phyloP scores from a whole-genome alignment of 2,113 vertebrate genomes.

The Empidonax alnorum region DNA sequence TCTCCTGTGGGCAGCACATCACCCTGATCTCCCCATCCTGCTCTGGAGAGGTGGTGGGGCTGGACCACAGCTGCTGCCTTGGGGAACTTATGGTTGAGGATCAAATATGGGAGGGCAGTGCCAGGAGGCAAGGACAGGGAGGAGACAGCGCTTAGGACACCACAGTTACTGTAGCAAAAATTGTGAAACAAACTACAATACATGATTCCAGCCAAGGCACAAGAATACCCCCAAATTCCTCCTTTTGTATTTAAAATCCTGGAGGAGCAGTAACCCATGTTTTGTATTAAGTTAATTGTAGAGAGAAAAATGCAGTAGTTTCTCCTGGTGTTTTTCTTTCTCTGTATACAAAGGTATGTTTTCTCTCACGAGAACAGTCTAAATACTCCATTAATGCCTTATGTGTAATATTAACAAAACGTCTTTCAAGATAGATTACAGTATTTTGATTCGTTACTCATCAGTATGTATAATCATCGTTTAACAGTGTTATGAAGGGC shows the following conservation, averaged over 20 bases:
- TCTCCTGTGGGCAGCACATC: fast-evolving
- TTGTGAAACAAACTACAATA: not conserved
- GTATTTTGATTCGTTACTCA: conserved; percentile 80
- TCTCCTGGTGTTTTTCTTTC: conserved; percentile 17
- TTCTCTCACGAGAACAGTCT: conserved; percentile 47
- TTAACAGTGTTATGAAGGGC: conserved; percentile 80
- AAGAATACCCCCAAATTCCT: not conserved
- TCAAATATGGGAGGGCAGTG: not conserved
- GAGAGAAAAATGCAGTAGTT: not conserved
- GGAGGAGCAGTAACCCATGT: not conserved
- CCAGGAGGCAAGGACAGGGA: not conserved
- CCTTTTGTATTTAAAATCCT: not conserved
- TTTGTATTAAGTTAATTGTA: not conserved
- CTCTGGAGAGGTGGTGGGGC: not conserved
- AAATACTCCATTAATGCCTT: conserved; percentile 62
- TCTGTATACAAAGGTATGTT: conserved; percentile 39
- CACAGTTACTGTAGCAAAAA: not conserved
- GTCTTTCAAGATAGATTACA: conserved; percentile 70
- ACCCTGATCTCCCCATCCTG: fast-evolving
- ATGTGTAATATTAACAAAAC: conserved; percentile 65
- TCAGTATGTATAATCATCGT: conserved; percentile 78
- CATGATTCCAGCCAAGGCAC: not conserved
- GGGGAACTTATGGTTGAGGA: fast-evolving
- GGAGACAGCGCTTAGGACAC: fast-evolving
- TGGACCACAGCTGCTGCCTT: fast-evolving